Conservation (phyloP, 2,113 vertebrate genomes). For the Ptilorrhoa leucosticta region DNA sequence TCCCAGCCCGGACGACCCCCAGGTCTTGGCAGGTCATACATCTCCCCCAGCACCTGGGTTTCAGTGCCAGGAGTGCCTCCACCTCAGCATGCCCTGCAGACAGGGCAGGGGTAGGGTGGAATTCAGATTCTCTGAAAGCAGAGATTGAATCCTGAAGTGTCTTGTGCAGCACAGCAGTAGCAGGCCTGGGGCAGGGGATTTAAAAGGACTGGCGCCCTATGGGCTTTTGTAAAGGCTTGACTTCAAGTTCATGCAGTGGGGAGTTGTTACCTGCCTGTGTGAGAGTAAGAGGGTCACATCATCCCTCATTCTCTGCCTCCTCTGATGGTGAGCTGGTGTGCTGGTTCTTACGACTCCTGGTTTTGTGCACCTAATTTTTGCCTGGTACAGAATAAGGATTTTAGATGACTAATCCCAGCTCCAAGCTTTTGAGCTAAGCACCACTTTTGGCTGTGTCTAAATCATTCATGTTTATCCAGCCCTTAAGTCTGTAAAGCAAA, state of each 20-base stretch:
- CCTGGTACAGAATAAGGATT: background rate
- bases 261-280: background rate
- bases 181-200: background rate
- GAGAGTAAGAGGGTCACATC: background rate
- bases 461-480: background rate
- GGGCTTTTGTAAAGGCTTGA: background rate
- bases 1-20: background rate
- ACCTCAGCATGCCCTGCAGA: background rate
- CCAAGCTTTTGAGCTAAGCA: background rate
- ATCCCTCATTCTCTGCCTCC: background rate
- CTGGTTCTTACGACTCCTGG: background rate
- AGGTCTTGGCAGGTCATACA: background rate
- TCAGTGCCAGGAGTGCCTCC: accelerated
- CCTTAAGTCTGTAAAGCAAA: background rate
- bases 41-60: background rate
- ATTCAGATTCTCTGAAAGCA: background rate
- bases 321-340: background rate
- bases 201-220: background rate
- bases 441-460: background rate
- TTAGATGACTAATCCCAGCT: background rate
- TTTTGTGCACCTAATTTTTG: background rate
- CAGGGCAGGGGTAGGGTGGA: background rate
- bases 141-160: background rate
- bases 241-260: accelerated
- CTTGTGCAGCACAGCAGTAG: background rate